Percentiles rank a stretch among this genome's conserved stretches.
phyloP scores from a whole-genome alignment of 2,888 invertebrate genomes.

The Timema podura region DNA sequence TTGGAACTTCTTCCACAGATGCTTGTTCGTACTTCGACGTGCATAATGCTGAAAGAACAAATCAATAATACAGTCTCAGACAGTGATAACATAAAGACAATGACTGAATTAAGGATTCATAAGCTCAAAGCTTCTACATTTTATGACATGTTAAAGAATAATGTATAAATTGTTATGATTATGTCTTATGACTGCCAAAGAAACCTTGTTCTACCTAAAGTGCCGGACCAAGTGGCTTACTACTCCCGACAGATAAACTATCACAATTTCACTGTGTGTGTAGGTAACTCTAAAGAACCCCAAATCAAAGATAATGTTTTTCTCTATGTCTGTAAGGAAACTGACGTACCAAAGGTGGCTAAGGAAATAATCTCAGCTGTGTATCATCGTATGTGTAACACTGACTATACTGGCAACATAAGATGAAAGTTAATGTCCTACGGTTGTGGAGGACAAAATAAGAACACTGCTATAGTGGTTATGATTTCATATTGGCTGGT shows the following conservation, averaged over 20 bases:
- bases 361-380: slow-evolving; percentile 5
- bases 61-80: background rate
- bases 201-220: background rate
- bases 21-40: slow-evolving; percentile 3
- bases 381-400: background rate
- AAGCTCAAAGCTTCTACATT: background rate
- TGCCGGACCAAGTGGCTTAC: slow-evolving; percentile 2
- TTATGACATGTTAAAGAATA: slow-evolving; percentile 3
- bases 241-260: background rate
- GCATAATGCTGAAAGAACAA: background rate
- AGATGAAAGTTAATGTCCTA: background rate
- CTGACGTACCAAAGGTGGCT: background rate
- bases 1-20: background rate
- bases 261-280: slow-evolving; percentile 8
- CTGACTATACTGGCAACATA: background rate
- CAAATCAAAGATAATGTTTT: slow-evolving; percentile 6
- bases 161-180: background rate
- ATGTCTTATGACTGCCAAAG: slow-evolving; percentile 3
- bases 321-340: background rate
- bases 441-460: background rate
- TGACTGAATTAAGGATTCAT: background rate
- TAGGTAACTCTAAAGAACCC: background rate
- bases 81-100: background rate
- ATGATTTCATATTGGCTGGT: background rate
- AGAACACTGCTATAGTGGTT: background rate